Base-by-base conservation (phyloP, 2,113 vertebrate species). In the Rhynchomys soricoides region DNA sequence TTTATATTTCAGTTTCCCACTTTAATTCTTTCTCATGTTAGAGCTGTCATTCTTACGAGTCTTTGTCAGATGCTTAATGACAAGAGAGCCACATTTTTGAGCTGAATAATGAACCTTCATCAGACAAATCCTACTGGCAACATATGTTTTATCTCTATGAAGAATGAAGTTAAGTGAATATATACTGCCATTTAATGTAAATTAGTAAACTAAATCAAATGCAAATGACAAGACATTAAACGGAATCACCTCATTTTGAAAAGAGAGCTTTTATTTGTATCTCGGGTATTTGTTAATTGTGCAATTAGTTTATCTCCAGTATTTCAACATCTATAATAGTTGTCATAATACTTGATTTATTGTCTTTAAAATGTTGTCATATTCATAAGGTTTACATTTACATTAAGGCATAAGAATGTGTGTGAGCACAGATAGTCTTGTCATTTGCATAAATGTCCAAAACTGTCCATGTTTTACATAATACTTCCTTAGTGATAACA, bases 1-100 rank as follows among this genome's bases (percentile, higher is more conserved):
- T 79, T 94, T 90, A 92, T 91, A 83, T 89, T 96, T 16, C 15
- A 31, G 15, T 95, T 43, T 91, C 50, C 89, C 7, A 91, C 43
- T 71, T 97, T 96, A 68, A 92, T 96, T 94, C 74, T 90, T 43
- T 95, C 52, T 90, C 45, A 71, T 79, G n/a, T 66, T 73, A 97
- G 66, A 96, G 29, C 13, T 91, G 89, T 83, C 96, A 45, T 95
- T 68, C 50, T 90, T 91, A 45, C 78, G 55, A 68, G 59, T 95
- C 70, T 91, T 93, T 95, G 82, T 57, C 74, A 75, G 94, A 88
- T 97, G 90, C 81, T 95, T 97, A 97, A 96, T 93, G 95, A 96
- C 93, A 29, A 1, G 73, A 94, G 24, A 29, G 82, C 93, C 70
- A 95, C 68, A 89, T 40, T 96, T 96, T 92, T 90, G 71, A 97